A percentile compares a stretch with the other conserved stretches of the same genome.
Conservation (phyloP, 2,888 invertebrate species). For the Eupithecia subumbrata region DNA sequence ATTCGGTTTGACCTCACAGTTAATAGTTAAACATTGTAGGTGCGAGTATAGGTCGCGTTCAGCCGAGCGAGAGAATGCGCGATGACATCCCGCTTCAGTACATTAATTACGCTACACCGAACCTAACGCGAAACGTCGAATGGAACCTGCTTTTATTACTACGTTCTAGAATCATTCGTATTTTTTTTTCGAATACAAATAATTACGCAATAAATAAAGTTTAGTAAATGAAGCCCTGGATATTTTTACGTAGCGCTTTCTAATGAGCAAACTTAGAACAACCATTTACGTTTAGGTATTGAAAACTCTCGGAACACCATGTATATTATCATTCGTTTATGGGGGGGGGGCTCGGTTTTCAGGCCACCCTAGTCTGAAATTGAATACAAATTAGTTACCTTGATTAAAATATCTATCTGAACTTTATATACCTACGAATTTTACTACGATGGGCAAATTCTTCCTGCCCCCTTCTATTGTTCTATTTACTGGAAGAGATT, state of each 20-base stretch:
- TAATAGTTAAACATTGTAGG: not conserved
- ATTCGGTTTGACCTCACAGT: not conserved
- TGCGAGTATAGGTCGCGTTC: conserved; percentile 36
- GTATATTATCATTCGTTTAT: not conserved
- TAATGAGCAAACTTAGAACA: not conserved
- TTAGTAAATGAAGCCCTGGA: not conserved
- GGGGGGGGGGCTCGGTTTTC: not conserved
- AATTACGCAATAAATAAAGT: not conserved
- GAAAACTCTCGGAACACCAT: not conserved
- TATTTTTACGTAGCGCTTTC: not conserved
- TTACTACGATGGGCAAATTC: too few species aligned
- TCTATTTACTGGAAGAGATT: too few species aligned
- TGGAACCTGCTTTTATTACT: not conserved
- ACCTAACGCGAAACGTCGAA: conserved; percentile 15
- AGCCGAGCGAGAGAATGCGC: conserved; percentile 63
- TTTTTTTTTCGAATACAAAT: not conserved
- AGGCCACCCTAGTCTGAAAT: not conserved
- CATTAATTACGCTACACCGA: conserved; percentile 71
- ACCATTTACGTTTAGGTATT: not conserved
- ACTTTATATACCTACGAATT: not conserved
- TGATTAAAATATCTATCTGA: not conserved
- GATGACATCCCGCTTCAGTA: conserved; percentile 69
- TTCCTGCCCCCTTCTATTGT: too few species aligned
- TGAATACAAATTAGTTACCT: not conserved
- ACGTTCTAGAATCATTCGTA: not conserved